Conservation (phyloP, 2,797 vertebrate species). For the Typhlichthys subterraneus region DNA sequence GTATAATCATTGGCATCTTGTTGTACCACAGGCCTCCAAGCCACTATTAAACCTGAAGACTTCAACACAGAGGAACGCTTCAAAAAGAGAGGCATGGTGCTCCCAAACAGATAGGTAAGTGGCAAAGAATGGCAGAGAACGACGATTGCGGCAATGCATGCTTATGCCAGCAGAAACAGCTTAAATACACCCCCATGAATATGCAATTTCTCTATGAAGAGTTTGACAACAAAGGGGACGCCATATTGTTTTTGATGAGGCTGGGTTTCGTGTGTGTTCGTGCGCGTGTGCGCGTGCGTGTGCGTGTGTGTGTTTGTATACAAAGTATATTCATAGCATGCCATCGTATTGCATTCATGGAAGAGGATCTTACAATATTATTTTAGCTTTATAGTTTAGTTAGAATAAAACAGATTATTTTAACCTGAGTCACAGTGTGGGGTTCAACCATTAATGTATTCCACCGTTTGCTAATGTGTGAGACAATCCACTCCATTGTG, state of each 20-base stretch:
- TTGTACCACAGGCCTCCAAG: slow-evolving; percentile 62
- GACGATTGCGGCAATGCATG: slow-evolving; percentile 63
- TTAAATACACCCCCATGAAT: slow-evolving; percentile 80
- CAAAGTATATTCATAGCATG: too few species aligned
- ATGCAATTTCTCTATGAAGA: slow-evolving; percentile 73
- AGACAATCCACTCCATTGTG: not conserved
- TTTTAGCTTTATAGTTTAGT: too few species aligned
- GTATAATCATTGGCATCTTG: slow-evolving; percentile 46
- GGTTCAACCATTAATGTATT: not conserved
- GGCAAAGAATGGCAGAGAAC: slow-evolving; percentile 59
- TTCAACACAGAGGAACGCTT: slow-evolving; percentile 35
- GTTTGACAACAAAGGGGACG: slow-evolving; percentile 77
- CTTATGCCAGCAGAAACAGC: slow-evolving; percentile 82
- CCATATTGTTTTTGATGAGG: slow-evolving; percentile 72
- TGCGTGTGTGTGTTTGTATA: slow-evolving; percentile 20
- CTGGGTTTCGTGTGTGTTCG: slow-evolving; percentile 35
- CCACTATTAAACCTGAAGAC: slow-evolving; percentile 64
- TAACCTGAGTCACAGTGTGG: not conserved
- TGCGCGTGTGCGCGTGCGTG: slow-evolving; percentile 24
- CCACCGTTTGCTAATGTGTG: not conserved
- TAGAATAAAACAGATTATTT: not conserved
- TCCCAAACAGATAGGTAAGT: slow-evolving; percentile 68
- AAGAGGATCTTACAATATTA: too few species aligned
- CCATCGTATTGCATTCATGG: too few species aligned
- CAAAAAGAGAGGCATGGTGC: slow-evolving; percentile 53